phyloP scores from a whole-genome alignment of 1,140 invertebrate genomes.

The Melipona quadrifasciata region DNA sequence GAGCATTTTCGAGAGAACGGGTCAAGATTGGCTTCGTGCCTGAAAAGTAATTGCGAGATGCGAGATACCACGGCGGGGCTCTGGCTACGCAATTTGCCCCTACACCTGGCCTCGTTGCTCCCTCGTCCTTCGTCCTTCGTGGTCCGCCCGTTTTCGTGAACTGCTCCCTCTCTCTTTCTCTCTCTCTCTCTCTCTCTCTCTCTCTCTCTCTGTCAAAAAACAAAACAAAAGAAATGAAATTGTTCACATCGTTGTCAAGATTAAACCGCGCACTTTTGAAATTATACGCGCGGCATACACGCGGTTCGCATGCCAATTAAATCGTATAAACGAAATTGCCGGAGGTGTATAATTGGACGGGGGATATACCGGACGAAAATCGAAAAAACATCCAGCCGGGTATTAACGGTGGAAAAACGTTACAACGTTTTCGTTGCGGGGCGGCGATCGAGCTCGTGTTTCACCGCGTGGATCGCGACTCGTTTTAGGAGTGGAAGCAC shows the following conservation, averaged over 20 bases:
- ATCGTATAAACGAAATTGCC: conserved; percentile 32
- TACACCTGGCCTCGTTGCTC: conserved; percentile 43
- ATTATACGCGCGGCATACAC: conserved; percentile 7
- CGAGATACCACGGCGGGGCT: conserved; percentile 36
- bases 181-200: no score
- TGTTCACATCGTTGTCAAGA: conserved; percentile 35
- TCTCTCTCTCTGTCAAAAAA: no score
- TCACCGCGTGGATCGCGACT: not conserved
- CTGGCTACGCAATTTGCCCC: conserved; percentile 44
- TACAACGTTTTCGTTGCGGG: not conserved
- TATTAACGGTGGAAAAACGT: not conserved
- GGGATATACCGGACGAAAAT: not conserved
- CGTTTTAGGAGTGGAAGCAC: not conserved
- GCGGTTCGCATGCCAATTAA: conserved; percentile 33
- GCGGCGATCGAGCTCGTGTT: not conserved
- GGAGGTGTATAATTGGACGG: conserved; percentile 7
- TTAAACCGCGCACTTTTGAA: conserved; percentile 13
- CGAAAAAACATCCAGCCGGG: not conserved
- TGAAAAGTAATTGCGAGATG: conserved; percentile 54
- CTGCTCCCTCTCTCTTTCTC: not conserved
- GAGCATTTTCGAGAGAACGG: conserved; percentile 44
- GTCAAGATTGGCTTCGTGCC: conserved; percentile 41
- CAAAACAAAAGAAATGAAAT: conserved; percentile 3
- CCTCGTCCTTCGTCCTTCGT: not conserved
- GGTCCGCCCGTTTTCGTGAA: not conserved